Conservation (phyloP, 2,888 invertebrate genomes). For the Tethea ocularis region DNA sequence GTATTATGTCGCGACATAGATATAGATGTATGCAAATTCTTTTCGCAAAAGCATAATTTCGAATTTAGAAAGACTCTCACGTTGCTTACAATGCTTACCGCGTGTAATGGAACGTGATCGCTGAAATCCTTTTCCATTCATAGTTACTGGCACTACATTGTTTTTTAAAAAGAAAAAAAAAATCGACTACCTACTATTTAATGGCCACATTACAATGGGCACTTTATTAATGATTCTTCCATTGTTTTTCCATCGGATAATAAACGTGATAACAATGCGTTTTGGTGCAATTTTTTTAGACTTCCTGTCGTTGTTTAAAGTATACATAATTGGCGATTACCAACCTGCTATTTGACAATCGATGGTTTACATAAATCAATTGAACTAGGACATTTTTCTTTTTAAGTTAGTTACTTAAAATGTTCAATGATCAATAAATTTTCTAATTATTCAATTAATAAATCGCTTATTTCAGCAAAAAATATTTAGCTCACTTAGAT, state of each 20-base stretch:
- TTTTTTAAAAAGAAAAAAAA: slow-evolving; percentile 57
- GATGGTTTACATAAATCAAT: slow-evolving; percentile 18
- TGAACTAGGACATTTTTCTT: neutral
- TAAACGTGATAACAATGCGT: slow-evolving; percentile 59
- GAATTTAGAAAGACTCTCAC: slow-evolving; percentile 58
- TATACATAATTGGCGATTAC: slow-evolving; percentile 42
- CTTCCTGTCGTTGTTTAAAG: slow-evolving; percentile 63
- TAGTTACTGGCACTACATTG: slow-evolving; percentile 47
- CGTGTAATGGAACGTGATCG: slow-evolving; percentile 66
- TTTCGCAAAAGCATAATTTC: slow-evolving; percentile 49
- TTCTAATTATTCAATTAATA: slow-evolving; percentile 14
- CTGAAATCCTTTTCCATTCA: slow-evolving; percentile 44
- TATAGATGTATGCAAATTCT: slow-evolving; percentile 48
- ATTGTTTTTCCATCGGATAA: slow-evolving; percentile 71
- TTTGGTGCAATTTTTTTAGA: slow-evolving; percentile 54
- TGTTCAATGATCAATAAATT: neutral
- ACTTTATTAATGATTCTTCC: slow-evolving; percentile 63
- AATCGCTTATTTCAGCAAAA: slow-evolving; percentile 24
- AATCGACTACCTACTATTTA: slow-evolving; percentile 44
- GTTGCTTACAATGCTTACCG: slow-evolving; percentile 39
- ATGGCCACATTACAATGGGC: slow-evolving; percentile 62
- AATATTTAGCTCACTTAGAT: slow-evolving; percentile 30
- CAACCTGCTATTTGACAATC: slow-evolving; percentile 16
- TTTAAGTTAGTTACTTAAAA: neutral
- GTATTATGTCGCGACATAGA: slow-evolving; percentile 29